Base-by-base conservation (phyloP, 2,888 invertebrate species). In the Chymomyza procnemis region DNA sequence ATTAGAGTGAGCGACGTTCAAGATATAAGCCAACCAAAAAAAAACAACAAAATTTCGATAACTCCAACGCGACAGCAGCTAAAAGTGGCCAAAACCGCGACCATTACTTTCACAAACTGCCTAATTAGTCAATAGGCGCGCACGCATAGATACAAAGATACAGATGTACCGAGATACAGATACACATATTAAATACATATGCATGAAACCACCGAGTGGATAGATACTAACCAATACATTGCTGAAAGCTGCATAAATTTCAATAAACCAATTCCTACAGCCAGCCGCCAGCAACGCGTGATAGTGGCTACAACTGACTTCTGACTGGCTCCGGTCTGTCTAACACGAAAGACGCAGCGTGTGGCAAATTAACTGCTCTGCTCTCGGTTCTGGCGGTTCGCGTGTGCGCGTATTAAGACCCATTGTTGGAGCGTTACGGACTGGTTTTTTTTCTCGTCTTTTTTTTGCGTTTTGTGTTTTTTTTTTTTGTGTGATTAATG, bases 41-140 rank as follows among this genome's bases (percentile, higher is more conserved):
- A n/a, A n/a, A n/a, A n/a, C n/a, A n/a, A n/a, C n/a, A n/a, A 22
- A 30, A 22, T 8, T 14, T 21, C 2, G 41, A 6, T 34, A 52
- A 52, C 57, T 46, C 34, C 34, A 41, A 41, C 34, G 34, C 34
- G 12, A 26, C 26, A 26, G 34, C 34, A 48, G 34, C 16, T 34
- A 50, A 19, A 48, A 50, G 56, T 54, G 30, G 61, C 64, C 55
- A 59, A 60, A 61, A 54, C 54, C 69, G 54, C 60, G 69, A 54
- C 74, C 76, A 87, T 85, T 83, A 86, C 88, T 86, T 87, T 87
- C 85, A 86, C 85, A 84, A 87, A 76, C 71, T 76, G 72, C 67
- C 88, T 88, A 87, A 84, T 84, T 87, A 84, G 88, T 84, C 72
- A 78, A 72, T 69, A 57, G 46, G 57, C 62, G 46, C 6, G 18